phyloP scores from a whole-genome alignment of 2,113 vertebrate genomes.

The Aspiorhynchus laticeps region DNA sequence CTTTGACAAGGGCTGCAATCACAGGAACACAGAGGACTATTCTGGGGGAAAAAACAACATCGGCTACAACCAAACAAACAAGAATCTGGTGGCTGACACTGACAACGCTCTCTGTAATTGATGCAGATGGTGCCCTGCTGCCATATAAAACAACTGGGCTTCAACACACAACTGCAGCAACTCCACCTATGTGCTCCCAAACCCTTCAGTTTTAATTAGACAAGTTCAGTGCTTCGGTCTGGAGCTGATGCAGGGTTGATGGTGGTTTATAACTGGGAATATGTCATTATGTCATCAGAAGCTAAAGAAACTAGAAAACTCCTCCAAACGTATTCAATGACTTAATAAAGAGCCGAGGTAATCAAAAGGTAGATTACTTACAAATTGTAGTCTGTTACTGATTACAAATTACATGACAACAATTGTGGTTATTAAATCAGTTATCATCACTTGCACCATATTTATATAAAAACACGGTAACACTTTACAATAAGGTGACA shows the following conservation, averaged over 20 bases:
- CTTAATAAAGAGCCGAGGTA: background rate
- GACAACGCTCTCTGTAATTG: conserved; percentile 7
- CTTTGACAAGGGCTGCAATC: conserved; percentile 24
- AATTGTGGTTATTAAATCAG: too few species aligned
- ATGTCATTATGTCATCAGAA: background rate
- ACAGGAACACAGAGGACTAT: conserved; percentile 1
- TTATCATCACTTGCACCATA: too few species aligned
- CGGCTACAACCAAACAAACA: conserved; percentile 12
- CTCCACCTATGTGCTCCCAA: background rate
- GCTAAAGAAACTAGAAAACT: background rate
- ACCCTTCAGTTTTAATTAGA: conserved; percentile 1
- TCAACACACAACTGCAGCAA: background rate
- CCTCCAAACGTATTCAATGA: background rate
- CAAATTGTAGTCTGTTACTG: too few species aligned
- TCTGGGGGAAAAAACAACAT: background rate
- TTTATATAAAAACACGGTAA: too few species aligned
- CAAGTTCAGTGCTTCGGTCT: background rate
- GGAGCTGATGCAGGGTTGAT: background rate
- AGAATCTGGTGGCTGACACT: background rate
- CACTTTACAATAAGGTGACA: too few species aligned
- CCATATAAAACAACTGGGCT: background rate
- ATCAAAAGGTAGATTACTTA: too few species aligned
- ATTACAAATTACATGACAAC: too few species aligned
- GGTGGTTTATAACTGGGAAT: background rate
- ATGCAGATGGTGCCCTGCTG: background rate